Base-by-base conservation (phyloP, 2,888 invertebrate species). In the Cotesia congregata region DNA sequence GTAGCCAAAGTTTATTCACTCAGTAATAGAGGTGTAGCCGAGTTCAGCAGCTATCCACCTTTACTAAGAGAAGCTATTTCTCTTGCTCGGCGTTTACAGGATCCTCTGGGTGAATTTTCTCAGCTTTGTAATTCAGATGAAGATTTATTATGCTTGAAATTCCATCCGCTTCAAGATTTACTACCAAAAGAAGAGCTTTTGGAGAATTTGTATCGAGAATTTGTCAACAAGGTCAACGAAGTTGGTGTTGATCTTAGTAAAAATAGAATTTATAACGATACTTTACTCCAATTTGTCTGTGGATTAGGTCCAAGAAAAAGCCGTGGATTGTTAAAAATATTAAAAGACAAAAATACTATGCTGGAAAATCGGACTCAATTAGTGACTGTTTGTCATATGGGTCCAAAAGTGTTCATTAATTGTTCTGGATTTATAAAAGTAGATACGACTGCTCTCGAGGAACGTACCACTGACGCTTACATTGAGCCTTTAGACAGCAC, bases 381-480 rank as follows among this genome's bases (percentile, higher is more conserved):
- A 20, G 98, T 99, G 12, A 98, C 97, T 0, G 93, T 95, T 1
- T 98, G 98, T 88, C 97, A 98, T 86, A 96, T 99, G 96, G 99
- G 99, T 0, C 98, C 98, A 0, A 98, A 97, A 90, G 97, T 99
- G 0, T 99, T 99, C 87, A 97, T 99, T 82, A 99, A 99, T 89
- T 98, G 98, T 90, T 98, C 99, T 7, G 99, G 99, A 40, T 99
- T 99, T 88, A 97, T 99, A 75, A 98, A 97, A 91, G 99, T 99
- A 81, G 99, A 99, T 86, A 98, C 98, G 0, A 97, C 95, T 86
- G 97, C 97, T 80, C 90, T 98, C 67, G 98, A 97, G 1, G 98
- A 98, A 30, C 30, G 30, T 85, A 93, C 96, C 86, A 98, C 98
- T 0, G 98, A 98, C 86, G 96, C 97, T 0, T 98, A 98, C 85